These are phyloP conservation scores for Cossypha polioptera DNA, from an alignment of 2,797 vertebrate genomes.

Conservation along the genomic window DNA sequence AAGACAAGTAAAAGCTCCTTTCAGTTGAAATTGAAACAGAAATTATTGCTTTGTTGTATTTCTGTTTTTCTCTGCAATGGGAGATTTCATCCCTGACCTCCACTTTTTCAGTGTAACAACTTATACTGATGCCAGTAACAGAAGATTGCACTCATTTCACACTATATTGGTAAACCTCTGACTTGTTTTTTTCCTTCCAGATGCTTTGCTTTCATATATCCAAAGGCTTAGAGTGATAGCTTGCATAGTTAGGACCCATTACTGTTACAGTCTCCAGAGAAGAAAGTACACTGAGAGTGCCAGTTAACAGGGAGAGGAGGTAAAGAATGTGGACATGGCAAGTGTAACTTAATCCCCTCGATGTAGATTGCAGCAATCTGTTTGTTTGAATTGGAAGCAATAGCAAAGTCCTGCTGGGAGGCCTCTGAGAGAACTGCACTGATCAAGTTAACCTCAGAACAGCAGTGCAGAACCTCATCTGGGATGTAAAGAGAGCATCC, in stretches of 20 bases:
- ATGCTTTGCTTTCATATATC: background rate
- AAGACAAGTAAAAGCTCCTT: background rate
- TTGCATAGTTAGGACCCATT: background rate
- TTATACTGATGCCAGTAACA: background rate
- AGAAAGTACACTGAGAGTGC: background rate
- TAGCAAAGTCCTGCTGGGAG: constrained; percentile 10
- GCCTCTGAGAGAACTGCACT: background rate
- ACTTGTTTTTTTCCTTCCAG: constrained; percentile 16
- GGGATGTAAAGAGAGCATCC: background rate
- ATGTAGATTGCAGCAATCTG: background rate
- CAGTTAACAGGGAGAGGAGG: background rate
- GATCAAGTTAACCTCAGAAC: background rate
- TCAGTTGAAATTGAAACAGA: background rate
- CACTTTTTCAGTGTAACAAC: background rate
- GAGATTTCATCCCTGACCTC: background rate
- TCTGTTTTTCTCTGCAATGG: background rate
- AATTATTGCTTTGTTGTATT: background rate
- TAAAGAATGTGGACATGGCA: constrained; percentile 17
- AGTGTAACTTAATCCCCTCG: background rate
- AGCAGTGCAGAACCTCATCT: background rate
- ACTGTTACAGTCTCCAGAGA: background rate
- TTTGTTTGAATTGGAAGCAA: constrained; percentile 34
- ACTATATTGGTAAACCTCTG: background rate
- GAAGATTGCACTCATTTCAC: background rate
- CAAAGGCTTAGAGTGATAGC: background rate